These are phyloP conservation scores for Arctocebus calabarensis DNA, from an alignment of 2,797 vertebrate genomes.

Conservation along the genomic window DNA sequence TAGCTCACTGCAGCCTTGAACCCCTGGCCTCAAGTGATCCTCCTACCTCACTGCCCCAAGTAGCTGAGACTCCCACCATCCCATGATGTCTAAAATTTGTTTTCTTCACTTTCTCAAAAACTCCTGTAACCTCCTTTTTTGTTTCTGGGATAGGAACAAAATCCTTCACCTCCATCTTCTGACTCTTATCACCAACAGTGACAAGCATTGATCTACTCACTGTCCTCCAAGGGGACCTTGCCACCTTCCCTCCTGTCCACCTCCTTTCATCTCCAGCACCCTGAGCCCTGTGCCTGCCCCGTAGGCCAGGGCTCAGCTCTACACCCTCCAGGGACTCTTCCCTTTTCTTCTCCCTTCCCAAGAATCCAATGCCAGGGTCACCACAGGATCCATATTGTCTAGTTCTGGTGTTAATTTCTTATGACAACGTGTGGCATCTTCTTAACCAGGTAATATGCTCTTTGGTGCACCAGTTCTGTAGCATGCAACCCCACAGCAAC, in stretches of 20 bases:
- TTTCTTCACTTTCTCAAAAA: constrained; percentile 10
- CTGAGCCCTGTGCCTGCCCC: background rate
- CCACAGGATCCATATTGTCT: background rate
- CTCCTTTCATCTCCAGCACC: background rate
- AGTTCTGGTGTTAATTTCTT: constrained; percentile 6
- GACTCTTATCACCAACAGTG: background rate
- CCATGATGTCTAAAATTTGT: background rate
- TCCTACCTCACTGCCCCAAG: background rate
- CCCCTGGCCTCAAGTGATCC: background rate
- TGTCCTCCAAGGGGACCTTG: no score
- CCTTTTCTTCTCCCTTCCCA: background rate
- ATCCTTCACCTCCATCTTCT: background rate
- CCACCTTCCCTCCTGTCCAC: background rate
- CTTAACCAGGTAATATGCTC: background rate
- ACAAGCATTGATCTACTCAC: background rate
- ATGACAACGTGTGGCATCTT: background rate
- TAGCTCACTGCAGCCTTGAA: background rate
- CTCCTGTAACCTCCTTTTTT: background rate
- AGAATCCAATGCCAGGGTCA: background rate
- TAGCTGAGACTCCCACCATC: background rate
- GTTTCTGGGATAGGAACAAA: background rate
- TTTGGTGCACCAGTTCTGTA: background rate
- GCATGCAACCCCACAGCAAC: background rate
- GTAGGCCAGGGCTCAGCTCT: background rate
- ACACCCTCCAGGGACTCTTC: background rate